Conservation (phyloP, 2,888 invertebrate genomes). For the Zaprionus lineosus region DNA sequence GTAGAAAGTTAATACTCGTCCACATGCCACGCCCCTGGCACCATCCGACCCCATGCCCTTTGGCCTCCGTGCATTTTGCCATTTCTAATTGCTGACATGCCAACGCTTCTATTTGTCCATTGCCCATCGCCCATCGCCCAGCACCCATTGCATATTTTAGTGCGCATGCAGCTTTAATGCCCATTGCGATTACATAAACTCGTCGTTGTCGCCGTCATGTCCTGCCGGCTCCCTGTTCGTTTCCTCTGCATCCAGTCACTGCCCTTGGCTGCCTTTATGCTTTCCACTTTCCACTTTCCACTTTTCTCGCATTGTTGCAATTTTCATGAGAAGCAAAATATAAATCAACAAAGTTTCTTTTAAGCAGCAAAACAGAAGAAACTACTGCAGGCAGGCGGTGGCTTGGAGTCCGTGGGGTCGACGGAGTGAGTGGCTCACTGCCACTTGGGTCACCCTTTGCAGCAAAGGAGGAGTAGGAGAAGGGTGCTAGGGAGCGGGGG, state of each 20-base stretch:
- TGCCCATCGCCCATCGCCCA: background rate
- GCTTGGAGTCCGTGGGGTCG: no score
- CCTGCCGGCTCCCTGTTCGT: background rate
- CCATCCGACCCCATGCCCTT: background rate
- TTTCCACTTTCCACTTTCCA: no score
- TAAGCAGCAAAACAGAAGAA: constrained; percentile 7
- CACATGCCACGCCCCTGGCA: background rate
- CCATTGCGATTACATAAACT: constrained; percentile 41
- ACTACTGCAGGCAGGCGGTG: no score
- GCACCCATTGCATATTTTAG: constrained; percentile 62
- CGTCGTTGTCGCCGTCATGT: constrained; percentile 42
- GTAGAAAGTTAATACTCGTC: constrained; percentile 15
- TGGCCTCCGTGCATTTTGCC: constrained; percentile 18
- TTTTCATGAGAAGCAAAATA: constrained; percentile 63
- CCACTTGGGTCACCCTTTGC: constrained; percentile 31
- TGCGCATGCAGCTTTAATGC: constrained; percentile 72
- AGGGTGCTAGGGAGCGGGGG: constrained; percentile 14
- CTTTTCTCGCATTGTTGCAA: no score
- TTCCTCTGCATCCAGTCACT: background rate
- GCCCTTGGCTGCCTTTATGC: background rate
- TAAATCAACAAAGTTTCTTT: constrained; percentile 71
- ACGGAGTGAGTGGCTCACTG: constrained; percentile 18
- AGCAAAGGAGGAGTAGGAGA: no score
- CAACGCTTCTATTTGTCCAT: constrained; percentile 23
- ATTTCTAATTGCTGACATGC: constrained; percentile 45